A percentile compares a stretch with the other conserved stretches of the same genome.
These are phyloP conservation scores for Acanthornis magna DNA, from an alignment of 2,797 vertebrate species.

Conservation along the genomic window DNA sequence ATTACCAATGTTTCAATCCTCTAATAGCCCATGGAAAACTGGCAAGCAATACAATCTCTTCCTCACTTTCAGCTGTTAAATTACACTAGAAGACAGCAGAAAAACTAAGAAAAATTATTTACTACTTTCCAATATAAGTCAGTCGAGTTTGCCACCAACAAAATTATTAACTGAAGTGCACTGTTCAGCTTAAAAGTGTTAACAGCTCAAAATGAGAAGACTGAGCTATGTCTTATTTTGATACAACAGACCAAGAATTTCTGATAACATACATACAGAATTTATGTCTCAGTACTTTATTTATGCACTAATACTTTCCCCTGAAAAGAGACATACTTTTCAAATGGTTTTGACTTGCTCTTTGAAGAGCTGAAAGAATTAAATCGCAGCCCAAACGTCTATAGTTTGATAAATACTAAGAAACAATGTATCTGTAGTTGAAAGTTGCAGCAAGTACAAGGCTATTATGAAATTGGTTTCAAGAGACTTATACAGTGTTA, in stretches of 20 bases:
- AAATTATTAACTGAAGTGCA: not conserved
- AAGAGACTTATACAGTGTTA: not conserved
- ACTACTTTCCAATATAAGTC: not conserved
- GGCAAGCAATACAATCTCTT: not conserved
- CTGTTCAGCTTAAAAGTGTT: not conserved
- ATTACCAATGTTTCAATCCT: not conserved
- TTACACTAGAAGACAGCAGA: not conserved
- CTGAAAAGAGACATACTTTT: not conserved
- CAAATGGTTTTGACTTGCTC: not conserved
- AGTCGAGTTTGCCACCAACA: not conserved
- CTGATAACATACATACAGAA: not conserved
- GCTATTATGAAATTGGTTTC: not conserved
- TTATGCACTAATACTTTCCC: not conserved
- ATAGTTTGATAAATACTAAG: not conserved
- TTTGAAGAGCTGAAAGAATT: not conserved
- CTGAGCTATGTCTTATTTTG: not conserved
- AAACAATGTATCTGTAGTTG: not conserved
- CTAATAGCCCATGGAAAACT: not conserved
- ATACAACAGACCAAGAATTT: not conserved
- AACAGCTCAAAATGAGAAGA: not conserved
- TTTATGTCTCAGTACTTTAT: not conserved
- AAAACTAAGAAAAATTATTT: not conserved
- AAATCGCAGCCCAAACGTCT: fast-evolving
- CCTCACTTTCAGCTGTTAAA: not conserved
- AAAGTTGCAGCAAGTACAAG: not conserved